A percentile compares a stretch with the other conserved stretches of the same genome.
These are phyloP conservation scores for Charadrius vociferus DNA, from an alignment of 2,113 vertebrate genomes.

Conservation along the genomic window DNA sequence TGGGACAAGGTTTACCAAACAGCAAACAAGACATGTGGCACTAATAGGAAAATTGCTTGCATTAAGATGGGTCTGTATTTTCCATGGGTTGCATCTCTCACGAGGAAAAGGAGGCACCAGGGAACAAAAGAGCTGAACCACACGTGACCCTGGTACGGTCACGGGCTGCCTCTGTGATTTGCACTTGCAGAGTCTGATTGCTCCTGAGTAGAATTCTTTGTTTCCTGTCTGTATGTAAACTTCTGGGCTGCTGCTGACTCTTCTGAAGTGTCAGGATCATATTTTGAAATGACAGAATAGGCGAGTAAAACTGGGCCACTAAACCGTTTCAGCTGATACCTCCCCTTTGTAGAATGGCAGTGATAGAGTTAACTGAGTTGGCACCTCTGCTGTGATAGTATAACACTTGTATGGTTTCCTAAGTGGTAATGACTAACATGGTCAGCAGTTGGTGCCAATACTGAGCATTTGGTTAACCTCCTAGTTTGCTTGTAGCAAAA, in stretches of 20 bases:
- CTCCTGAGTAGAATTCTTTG: not conserved
- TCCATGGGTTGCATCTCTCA: not conserved
- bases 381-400: not conserved
- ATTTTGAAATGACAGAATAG: not conserved
- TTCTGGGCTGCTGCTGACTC: not conserved
- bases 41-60: not conserved
- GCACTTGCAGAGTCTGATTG: not conserved
- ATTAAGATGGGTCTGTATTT: not conserved
- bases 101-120: not conserved
- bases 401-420: not conserved
- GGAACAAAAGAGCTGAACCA: not conserved
- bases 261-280: not conserved
- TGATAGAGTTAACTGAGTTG: not conserved
- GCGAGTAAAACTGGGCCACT: not conserved
- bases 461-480: slow-evolving; percentile 40
- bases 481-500: slow-evolving; percentile 51
- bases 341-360: not conserved
- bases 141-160: not conserved
- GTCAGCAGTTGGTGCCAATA: slow-evolving; percentile 44
- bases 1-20: not conserved
- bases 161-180: not conserved
- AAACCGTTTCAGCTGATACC: not conserved
- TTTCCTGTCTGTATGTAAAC: not conserved
- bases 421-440: slow-evolving; percentile 28
- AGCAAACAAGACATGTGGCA: not conserved